Percentiles rank a stretch among this genome's conserved stretches.
Conservation (phyloP, 2,888 invertebrate species). For the Spisula solida region DNA sequence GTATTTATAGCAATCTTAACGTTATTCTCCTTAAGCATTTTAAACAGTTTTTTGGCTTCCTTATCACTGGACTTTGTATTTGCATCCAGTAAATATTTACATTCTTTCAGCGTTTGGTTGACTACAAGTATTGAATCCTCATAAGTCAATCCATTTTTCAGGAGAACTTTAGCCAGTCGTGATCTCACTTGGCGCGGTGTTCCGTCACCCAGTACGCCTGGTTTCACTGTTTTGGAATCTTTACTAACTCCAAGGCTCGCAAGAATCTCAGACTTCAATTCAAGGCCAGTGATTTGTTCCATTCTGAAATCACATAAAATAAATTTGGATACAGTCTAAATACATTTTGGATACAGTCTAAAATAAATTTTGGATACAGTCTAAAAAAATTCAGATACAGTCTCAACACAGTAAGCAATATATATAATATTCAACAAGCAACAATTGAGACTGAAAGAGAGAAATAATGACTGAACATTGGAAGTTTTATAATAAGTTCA, state of each 20-base stretch:
- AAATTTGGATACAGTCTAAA: too few species aligned
- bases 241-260: conserved; percentile 86
- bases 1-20: conserved; percentile 88
- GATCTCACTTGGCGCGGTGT: conserved; percentile 86
- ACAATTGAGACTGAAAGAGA: too few species aligned
- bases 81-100: conserved; percentile 62
- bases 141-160: conserved; percentile 82
- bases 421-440: too few species aligned
- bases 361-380: too few species aligned
- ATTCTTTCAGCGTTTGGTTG: conserved; percentile 79
- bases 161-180: conserved; percentile 84
- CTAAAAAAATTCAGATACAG: too few species aligned
- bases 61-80: conserved; percentile 72
- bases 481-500: too few species aligned
- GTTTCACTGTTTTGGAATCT: conserved; percentile 77
- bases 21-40: conserved; percentile 84
- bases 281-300: conserved; percentile 85
- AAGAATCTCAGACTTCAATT: conserved; percentile 84
- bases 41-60: conserved; percentile 80
- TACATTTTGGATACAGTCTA: too few species aligned
- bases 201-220: conserved; percentile 86
- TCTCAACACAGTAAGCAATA: too few species aligned
- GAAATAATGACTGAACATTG: too few species aligned
- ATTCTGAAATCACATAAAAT: conserved; percentile 80
- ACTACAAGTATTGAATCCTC: conserved; percentile 81